A percentile compares a stretch with the other conserved stretches of the same genome.
Evolutionary conservation across 1,140 invertebrate species (phyloP).

Genomic region (Anoplolepis gracilipes): DNA sequence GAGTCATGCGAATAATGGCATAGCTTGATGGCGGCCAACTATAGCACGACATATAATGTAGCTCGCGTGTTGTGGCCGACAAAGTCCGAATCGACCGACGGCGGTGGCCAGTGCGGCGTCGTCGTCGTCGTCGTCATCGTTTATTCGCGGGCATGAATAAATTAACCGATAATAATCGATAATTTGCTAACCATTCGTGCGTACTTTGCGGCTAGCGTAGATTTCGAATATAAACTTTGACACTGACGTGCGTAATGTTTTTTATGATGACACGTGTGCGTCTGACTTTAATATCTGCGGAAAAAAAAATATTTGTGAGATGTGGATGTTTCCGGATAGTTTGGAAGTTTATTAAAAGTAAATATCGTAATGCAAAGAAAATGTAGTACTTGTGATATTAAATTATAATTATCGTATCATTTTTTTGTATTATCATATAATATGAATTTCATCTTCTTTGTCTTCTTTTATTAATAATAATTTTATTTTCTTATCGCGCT

Average conservation of each 20-base stretch:
- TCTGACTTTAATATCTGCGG: not conserved
- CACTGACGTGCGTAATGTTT: not conserved
- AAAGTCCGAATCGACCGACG: slow-evolving; percentile 73
- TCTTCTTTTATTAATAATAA: not conserved
- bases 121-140: slow-evolving; percentile 67
- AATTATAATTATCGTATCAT: slow-evolving; percentile 9
- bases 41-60: slow-evolving; percentile 64
- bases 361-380: not conserved
- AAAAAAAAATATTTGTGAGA: not conserved
- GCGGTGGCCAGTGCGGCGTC: slow-evolving; percentile 70
- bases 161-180: slow-evolving; percentile 80
- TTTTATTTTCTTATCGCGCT: not conserved
- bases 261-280: not conserved
- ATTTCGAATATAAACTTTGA: not conserved
- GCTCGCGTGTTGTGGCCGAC: slow-evolving; percentile 61
- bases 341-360: not conserved
- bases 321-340: not conserved
- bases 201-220: slow-evolving; percentile 17
- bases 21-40: slow-evolving; percentile 42
- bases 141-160: slow-evolving; percentile 74
- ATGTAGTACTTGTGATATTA: not conserved
- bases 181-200: slow-evolving; percentile 51
- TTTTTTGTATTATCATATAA: slow-evolving; percentile 13
- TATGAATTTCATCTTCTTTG: not conserved
- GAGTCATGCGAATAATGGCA: slow-evolving; percentile 61